Evolutionary conservation across 2,888 invertebrate species (phyloP), one percentile per base, ranked within the genome.

Genomic region (Zaprionus bogoriensis): DNA sequence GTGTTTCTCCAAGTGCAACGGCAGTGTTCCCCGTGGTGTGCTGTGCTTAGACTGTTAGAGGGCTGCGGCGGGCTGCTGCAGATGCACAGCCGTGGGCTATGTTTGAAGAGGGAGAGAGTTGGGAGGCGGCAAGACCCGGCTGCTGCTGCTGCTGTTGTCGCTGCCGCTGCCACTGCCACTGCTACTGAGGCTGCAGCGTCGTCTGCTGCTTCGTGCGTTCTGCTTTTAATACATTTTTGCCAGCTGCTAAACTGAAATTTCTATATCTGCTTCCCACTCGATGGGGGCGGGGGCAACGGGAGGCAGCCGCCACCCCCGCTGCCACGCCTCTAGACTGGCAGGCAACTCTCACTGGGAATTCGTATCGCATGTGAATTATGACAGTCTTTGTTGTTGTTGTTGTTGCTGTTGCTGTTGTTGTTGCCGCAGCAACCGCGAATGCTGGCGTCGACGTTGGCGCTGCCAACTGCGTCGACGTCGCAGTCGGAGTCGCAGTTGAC

Each of bases 321-420:
- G 12, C 23, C 46, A 9, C 22, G n/a, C n/a, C n/a, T n/a, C n/a
- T n/a, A n/a, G n/a, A n/a, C n/a, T n/a, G n/a, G n/a, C n/a, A n/a
- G n/a, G n/a, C 4, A 30, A 19, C 55, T 32, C 12, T 10, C 38
- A 67, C 32, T 19, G 46, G 36, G 20, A 42, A 45, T 55, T 70
- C 71, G 57, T 48, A 57, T 73, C 79, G 78, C 83, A 87, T 88
- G 85, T 88, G 87, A 86, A 80, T 86, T 86, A 88, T 88, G 87
- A 86, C 77, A 86, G 78, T 75, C 70, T 74, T 77, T 79, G 79
- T 77, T 80, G 80, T 67, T 71, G 20, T 20, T 19, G 38, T 38
- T 17, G 17, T 10, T 22, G 39, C 10, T 4, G 30, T 2, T 30
- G 30, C 5, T 30, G 30, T 5, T 32, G 32, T 17, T 36, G 32